Base-by-base conservation (phyloP, 2,888 invertebrate genomes). In the Trilocha varians region DNA sequence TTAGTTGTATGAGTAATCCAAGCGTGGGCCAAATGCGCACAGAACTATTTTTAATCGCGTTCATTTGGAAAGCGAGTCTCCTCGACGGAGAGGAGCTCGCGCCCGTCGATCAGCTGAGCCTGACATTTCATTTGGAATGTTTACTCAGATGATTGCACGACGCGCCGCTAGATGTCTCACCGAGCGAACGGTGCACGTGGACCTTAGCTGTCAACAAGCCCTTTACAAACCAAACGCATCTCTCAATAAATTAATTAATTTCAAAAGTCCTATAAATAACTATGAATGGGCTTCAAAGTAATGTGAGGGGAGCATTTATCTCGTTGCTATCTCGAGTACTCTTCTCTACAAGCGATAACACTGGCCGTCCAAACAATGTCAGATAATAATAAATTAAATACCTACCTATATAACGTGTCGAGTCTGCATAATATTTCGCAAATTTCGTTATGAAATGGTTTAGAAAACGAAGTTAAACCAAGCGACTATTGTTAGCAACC, bases 101-200 rank as follows among this genome's bases (percentile, higher is more conserved):
- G 77, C 69, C 69, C 70, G 70, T 64, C 67, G 77, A 84, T 84
- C 85, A 85, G 85, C 85, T 85, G 85, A 77, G 80, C 72, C 58
- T 78, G 79, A 76, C 77, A 72, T 71, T 74, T 65, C 54, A 57
- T 70, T 76, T 78, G 78, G 72, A 74, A 78, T 85, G 84, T 85
- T 85, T 85, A 84, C 83, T 59, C 59, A 62, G 54, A 47, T 50
- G 65, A 64, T 57, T 77, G 54, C 63, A 48, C 50, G 48, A 48
- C 45, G 43, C 43, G 52, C 59, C 77, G 65, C 62, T 71, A 84
- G 85, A 82, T 83, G 85, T 78, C 85, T 79, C 59, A 54, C 46
- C 49, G 41, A 45, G 51, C 52, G 49, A 40, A 39, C 44, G 44
- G 47, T 47, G 51, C 59, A 62, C 56, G 55, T 62, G 56, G 52